These are phyloP conservation scores for Sebastes nivosus DNA, from an alignment of 2,797 vertebrate species.

Conservation along the genomic window DNA sequence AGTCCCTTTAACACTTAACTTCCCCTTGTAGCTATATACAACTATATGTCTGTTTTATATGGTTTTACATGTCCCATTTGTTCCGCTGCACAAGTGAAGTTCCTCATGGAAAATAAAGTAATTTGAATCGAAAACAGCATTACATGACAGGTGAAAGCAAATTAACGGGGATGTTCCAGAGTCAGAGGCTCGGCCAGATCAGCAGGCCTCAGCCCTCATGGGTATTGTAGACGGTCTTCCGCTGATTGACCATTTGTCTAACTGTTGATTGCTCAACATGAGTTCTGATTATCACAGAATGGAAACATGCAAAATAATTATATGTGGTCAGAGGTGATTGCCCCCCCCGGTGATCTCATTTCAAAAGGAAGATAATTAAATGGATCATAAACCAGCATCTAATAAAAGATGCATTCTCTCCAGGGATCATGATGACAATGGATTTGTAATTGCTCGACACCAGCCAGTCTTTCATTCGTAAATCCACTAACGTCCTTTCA, in stretches of 20 bases:
- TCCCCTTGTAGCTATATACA: not conserved
- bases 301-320: slow-evolving; percentile 50
- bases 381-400: slow-evolving; percentile 41
- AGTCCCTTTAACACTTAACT: not conserved
- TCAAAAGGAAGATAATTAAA: slow-evolving; percentile 61
- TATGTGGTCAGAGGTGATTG: slow-evolving; percentile 42
- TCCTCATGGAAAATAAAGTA: not conserved
- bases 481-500: slow-evolving; percentile 10
- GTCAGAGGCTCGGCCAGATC: not conserved
- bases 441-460: slow-evolving; percentile 50
- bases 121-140: not conserved
- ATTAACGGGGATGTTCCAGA: slow-evolving; percentile 5
- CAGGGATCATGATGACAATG: slow-evolving; percentile 23
- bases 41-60: not conserved
- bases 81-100: not conserved
- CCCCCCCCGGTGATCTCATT: slow-evolving; percentile 60
- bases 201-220: not conserved
- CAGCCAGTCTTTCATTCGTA: slow-evolving; percentile 8
- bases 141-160: slow-evolving; percentile 4
- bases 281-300: slow-evolving; percentile 37
- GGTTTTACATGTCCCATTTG: not conserved
- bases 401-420: slow-evolving; percentile 46
- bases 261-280: slow-evolving; percentile 34
- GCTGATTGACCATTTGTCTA: slow-evolving; percentile 44
- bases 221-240: not conserved